Base-by-base conservation (phyloP, 2,888 invertebrate species). In the Rhorus exstirpatorius region DNA sequence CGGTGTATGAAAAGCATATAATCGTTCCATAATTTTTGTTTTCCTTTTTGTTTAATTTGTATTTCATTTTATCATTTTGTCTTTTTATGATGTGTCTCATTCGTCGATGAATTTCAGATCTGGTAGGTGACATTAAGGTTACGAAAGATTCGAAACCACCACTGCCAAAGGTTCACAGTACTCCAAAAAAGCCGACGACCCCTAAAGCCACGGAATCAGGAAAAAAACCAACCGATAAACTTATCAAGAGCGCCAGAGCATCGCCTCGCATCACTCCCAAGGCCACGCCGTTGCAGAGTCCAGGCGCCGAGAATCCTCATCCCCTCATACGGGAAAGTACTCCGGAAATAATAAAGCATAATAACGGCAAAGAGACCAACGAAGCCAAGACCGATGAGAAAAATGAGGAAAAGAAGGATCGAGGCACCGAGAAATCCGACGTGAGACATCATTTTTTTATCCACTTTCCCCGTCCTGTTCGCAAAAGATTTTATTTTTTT, bases 141-240 rank as follows among this genome's bases (percentile, higher is more conserved):
- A 94, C 94, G 74, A 95, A 95, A 65, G 95, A 95, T 87, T 95
- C 95, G 89, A 95, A 95, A 89, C 95, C 95, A 87, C 95, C 95
- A 87, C 91, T 95, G 91, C 95, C 95, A 87, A 93, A 93, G 91
- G 93, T 93, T 82, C 93, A 93, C 86, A 91, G 91, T 85, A 91
- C 93, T 90, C 90, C 92, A 89, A 93, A 93, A 91, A 93, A 93
- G 90, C 90, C 93, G 76, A 70, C 83, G 74, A 89, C 92, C 21
- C 89, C 92, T 41, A 87, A 88, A 83, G 46, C 86, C 19, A 84
- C 84, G 63, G 87, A 84, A 26, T 76, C 83, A 84, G 67, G 85
- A 61, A 92, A 87, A 79, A 92, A 90, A 77, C 89, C 89, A 76
- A 85, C 89, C 67, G 93, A 92, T 65, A 90, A 90, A 79, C 85